Percentiles rank a stretch among this genome's conserved stretches.
Conservation (phyloP, 2,797 vertebrate genomes). For the Enteromius treurensis region DNA sequence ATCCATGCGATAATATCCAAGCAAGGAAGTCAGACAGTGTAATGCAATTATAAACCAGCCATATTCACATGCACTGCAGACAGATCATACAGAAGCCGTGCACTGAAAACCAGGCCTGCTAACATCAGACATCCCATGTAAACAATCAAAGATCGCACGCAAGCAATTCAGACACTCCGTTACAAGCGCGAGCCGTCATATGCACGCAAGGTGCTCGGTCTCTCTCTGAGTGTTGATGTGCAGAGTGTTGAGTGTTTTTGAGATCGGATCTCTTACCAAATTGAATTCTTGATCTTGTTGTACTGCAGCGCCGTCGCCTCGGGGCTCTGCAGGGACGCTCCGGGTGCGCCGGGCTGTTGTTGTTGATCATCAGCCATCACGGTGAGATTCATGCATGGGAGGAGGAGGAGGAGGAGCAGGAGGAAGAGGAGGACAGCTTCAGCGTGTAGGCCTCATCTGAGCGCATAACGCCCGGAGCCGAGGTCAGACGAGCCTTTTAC, state of each 20-base stretch:
- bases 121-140: background rate
- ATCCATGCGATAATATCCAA: background rate
- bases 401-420: constrained; percentile 65
- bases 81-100: background rate
- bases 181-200: background rate
- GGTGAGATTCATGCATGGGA: constrained; percentile 72
- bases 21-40: background rate
- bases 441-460: constrained; percentile 89
- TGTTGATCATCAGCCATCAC: constrained; percentile 93
- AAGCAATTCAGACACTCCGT: background rate
- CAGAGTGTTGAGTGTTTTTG: background rate
- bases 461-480: constrained; percentile 68
- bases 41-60: background rate
- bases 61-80: background rate
- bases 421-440: constrained; percentile 71
- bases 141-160: constrained; percentile 8
- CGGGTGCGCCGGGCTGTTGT: constrained; percentile 63
- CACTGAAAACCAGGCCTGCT: background rate
- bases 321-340: constrained; percentile 80
- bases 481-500: constrained; percentile 8
- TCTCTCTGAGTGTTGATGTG: background rate
- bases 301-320: constrained; percentile 94
- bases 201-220: constrained; percentile 7
- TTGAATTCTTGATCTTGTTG: constrained; percentile 97
- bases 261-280: constrained; percentile 85